Evolutionary conservation across 2,888 invertebrate genomes (phyloP).

Genomic region (Limnephilus lunatus): DNA sequence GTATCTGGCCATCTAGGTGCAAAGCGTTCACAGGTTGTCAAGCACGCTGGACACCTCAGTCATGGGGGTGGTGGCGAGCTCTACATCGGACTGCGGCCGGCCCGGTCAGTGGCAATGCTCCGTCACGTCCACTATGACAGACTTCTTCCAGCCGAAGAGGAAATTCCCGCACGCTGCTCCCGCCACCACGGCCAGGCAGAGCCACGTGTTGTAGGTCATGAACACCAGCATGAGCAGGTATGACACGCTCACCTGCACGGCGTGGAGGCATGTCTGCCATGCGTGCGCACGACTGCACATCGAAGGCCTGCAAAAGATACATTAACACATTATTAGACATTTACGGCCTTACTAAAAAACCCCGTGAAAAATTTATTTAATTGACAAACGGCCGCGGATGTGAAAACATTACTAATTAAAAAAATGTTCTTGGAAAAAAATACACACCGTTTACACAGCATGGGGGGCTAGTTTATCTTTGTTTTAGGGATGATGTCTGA

Average conservation of each 20-base stretch:
- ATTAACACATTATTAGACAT: constrained; percentile 53
- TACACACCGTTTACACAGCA: too few relatives aligned
- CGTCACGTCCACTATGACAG: constrained; percentile 94
- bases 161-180: constrained; percentile 96
- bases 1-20: not conserved
- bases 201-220: constrained; percentile 98
- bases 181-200: constrained; percentile 91
- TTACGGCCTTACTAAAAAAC: too few relatives aligned
- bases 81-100: not conserved
- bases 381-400: too few relatives aligned
- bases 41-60: constrained; percentile 44
- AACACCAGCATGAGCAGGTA: constrained; percentile 97
- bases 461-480: too few relatives aligned
- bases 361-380: too few relatives aligned
- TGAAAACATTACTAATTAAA: too few relatives aligned
- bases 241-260: constrained; percentile 92
- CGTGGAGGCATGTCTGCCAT: constrained; percentile 92
- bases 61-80: constrained; percentile 48
- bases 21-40: not conserved
- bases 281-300: constrained; percentile 91
- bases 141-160: constrained; percentile 96
- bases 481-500: too few relatives aligned
- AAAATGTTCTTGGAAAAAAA: too few relatives aligned
- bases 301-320: constrained; percentile 81
- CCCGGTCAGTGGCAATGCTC: constrained; percentile 92